Conservation (phyloP, 1,140 invertebrate species). For the Diuraphis noxia region DNA sequence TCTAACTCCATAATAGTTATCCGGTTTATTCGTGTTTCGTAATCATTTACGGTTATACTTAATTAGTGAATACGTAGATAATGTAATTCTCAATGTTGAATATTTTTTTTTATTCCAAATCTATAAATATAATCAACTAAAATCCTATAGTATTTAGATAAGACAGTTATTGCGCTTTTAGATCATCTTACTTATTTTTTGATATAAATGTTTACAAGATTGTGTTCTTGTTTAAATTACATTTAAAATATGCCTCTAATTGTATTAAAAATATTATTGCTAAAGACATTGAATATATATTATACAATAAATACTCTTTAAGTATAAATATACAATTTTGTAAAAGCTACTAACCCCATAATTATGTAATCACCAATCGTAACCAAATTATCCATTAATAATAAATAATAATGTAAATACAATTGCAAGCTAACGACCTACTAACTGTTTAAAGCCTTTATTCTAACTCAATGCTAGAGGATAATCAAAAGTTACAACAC, state of each 20-base stretch:
- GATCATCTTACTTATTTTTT: background rate
- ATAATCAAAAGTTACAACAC: background rate
- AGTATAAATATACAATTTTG: no score
- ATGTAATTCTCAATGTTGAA: background rate
- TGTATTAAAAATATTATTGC: background rate
- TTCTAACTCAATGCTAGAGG: no score
- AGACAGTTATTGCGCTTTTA: background rate
- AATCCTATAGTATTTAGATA: background rate
- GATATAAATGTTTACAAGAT: background rate
- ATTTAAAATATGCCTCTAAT: background rate
- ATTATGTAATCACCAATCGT: no score
- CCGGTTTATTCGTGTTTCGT: constrained; percentile 35
- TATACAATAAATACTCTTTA: no score
- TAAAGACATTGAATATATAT: no score
- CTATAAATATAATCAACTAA: background rate
- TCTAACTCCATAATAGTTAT: constrained; percentile 11
- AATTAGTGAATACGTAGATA: background rate
- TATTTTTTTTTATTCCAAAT: background rate
- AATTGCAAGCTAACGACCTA: no score
- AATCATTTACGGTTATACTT: constrained; percentile 16
- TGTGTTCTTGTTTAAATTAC: background rate
- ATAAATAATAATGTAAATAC: no score
- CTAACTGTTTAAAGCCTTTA: no score
- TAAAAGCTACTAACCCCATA: no score
- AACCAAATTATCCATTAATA: no score